Percentiles rank a stretch among this genome's conserved stretches.
Evolutionary conservation across 2,888 invertebrate genomes (phyloP).

Genomic region (Platerodrilus igneus): DNA sequence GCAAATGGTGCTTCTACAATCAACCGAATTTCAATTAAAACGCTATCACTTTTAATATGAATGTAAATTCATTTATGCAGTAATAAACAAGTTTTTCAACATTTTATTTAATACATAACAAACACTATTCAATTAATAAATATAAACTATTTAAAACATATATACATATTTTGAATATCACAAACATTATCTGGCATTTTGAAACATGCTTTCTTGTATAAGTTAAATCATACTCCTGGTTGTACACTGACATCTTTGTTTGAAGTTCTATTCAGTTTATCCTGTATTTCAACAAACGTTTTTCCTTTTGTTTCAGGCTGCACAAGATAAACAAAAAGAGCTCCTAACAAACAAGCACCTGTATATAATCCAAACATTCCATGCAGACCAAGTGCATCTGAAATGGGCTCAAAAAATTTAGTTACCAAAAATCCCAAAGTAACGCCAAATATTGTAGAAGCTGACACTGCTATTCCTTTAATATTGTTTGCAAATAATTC

Average conservation of each 20-base stretch:
- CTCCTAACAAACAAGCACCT: slow-evolving; percentile 51
- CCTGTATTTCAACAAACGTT: slow-evolving; percentile 58
- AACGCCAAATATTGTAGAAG: slow-evolving; percentile 55
- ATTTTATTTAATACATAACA: too few species aligned
- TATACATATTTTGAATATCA: too few species aligned
- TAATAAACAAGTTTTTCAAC: too few species aligned
- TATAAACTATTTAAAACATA: too few species aligned
- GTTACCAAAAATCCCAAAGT: slow-evolving; percentile 55
- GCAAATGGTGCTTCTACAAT: too few species aligned
- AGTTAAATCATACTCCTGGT: too few species aligned
- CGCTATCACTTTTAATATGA: too few species aligned
- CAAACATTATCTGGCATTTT: too few species aligned
- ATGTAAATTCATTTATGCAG: too few species aligned
- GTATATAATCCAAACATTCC: slow-evolving; percentile 59
- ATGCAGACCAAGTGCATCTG: slow-evolving; percentile 54
- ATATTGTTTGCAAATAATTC: slow-evolving; percentile 62
- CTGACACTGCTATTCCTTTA: slow-evolving; percentile 57
- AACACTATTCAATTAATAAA: too few species aligned
- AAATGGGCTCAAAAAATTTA: slow-evolving; percentile 56
- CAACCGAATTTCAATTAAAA: too few species aligned
- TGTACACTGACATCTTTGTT: neutral
- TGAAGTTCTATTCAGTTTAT: slow-evolving; percentile 47
- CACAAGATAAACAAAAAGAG: slow-evolving; percentile 54
- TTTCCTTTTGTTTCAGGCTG: slow-evolving; percentile 63
- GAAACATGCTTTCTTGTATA: too few species aligned